A percentile compares a stretch with the other conserved stretches of the same genome.
Evolutionary conservation across 2,888 invertebrate species (phyloP).

Genomic region (Stomorhina lunata): DNA sequence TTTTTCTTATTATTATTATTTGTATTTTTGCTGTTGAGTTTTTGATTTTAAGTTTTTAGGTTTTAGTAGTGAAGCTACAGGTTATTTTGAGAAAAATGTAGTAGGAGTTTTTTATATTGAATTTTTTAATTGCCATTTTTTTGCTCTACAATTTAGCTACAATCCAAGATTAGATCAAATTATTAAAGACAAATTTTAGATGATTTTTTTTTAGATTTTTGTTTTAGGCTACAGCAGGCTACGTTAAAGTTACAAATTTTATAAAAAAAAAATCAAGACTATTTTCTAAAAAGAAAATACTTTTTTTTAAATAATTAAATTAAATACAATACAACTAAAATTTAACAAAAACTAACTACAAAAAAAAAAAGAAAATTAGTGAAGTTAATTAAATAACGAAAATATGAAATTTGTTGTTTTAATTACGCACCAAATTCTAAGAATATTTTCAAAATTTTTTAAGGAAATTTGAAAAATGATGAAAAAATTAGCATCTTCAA

Average conservation of each 20-base stretch:
- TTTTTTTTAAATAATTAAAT: not conserved
- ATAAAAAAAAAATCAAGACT: not conserved
- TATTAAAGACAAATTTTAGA: conserved; percentile 43
- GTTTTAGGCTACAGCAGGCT: conserved; percentile 66
- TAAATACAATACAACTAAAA: not conserved
- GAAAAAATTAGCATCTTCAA: too few species aligned
- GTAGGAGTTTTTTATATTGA: conserved; percentile 31
- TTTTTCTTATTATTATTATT: too few species aligned
- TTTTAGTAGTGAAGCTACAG: conserved; percentile 65
- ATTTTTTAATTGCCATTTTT: conserved; percentile 31
- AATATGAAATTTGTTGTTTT: conserved; percentile 8
- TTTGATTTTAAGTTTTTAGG: conserved; percentile 45
- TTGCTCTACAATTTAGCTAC: conserved; percentile 65
- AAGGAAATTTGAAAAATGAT: too few species aligned
- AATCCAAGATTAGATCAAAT: conserved; percentile 40
- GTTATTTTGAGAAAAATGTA: conserved; percentile 58
- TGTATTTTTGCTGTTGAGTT: conserved; percentile 61
- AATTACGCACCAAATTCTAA: conserved; percentile 18
- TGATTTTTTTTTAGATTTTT: conserved; percentile 12
- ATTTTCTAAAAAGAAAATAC: conserved; percentile 1
- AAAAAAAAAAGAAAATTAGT: conserved; percentile 15
- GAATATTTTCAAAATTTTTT: not conserved
- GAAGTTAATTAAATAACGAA: conserved; percentile 34
- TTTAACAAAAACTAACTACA: conserved; percentile 63
- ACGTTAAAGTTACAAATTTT: conserved; percentile 50